Evolutionary conservation across 2,888 invertebrate species (phyloP).

Genomic region (Alcis repandata): DNA sequence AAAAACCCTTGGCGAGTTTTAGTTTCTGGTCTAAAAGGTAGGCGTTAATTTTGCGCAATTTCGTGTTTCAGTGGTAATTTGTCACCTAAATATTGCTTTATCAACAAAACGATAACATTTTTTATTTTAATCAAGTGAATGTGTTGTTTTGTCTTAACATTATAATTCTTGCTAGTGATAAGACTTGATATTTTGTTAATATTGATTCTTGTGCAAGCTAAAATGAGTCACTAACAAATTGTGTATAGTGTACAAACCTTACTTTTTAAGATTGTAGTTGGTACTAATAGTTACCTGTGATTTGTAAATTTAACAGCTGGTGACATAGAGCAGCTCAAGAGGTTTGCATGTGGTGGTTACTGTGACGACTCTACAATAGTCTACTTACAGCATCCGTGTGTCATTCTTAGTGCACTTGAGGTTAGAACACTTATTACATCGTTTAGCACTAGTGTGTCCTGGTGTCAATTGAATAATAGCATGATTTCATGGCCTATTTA

Average conservation of each 20-base stretch:
- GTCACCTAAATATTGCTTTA: background rate
- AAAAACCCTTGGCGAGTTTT: slow-evolving; percentile 95
- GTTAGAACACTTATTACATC: slow-evolving; percentile 62
- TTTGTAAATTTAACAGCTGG: slow-evolving; percentile 83
- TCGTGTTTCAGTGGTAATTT: slow-evolving; percentile 1
- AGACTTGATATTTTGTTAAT: slow-evolving; percentile 13
- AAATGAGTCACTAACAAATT: slow-evolving; percentile 21
- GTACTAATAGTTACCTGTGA: slow-evolving; percentile 16
- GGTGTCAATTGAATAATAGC: slow-evolving; percentile 28
- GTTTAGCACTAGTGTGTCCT: slow-evolving; percentile 21
- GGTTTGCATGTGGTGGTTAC: slow-evolving; percentile 94
- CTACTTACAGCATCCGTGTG: slow-evolving; percentile 95
- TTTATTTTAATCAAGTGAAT: background rate
- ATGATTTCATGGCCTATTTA: slow-evolving; percentile 6
- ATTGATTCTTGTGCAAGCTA: slow-evolving; percentile 13
- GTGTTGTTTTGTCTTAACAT: slow-evolving; percentile 11
- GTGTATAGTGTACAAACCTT: slow-evolving; percentile 9
- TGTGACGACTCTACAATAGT: slow-evolving; percentile 95
- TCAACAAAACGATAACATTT: slow-evolving; percentile 6
- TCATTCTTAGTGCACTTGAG: slow-evolving; percentile 94
- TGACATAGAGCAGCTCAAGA: slow-evolving; percentile 93
- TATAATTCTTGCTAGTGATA: slow-evolving; percentile 6
- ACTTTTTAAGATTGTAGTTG: slow-evolving; percentile 2
- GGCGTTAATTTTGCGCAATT: slow-evolving; percentile 35
- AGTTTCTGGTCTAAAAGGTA: slow-evolving; percentile 95